phyloP scores from a whole-genome alignment of 1,140 invertebrate species.

The Hycleus cichorii region DNA sequence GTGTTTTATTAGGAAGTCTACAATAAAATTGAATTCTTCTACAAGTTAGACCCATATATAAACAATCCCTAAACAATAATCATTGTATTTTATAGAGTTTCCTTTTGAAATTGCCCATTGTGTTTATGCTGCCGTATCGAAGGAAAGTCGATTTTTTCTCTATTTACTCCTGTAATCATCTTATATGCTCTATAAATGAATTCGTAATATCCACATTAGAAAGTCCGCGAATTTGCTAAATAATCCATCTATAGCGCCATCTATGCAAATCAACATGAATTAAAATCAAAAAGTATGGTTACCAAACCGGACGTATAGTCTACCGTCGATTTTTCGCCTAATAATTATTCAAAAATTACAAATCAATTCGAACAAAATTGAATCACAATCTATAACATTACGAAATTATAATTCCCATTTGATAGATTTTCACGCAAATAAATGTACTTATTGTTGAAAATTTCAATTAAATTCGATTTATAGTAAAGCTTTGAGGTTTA shows the following conservation, averaged over 20 bases:
- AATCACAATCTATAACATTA: neutral
- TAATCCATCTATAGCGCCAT: neutral
- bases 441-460: neutral
- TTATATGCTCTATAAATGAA: conserved; percentile 9
- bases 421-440: too few species aligned
- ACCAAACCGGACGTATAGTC: neutral
- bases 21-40: neutral
- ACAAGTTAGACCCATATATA: conserved; percentile 7
- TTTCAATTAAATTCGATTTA: neutral
- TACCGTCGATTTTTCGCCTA: neutral
- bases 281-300: neutral
- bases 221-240: neutral
- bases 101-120: conserved; percentile 11
- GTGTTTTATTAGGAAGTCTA: neutral
- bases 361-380: neutral
- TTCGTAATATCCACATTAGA: conserved; percentile 1
- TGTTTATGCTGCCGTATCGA: conserved; percentile 16
- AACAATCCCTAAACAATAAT: neutral
- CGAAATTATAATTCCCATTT: too few species aligned
- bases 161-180: conserved; percentile 7
- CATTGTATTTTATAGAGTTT: neutral
- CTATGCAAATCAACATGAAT: neutral
- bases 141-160: conserved; percentile 3
- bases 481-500: neutral
- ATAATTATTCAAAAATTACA: neutral